A percentile compares a stretch with the other conserved stretches of the same genome.
Conservation (phyloP, 2,113 vertebrate genomes). For the Chelonoidis abingdonii region DNA sequence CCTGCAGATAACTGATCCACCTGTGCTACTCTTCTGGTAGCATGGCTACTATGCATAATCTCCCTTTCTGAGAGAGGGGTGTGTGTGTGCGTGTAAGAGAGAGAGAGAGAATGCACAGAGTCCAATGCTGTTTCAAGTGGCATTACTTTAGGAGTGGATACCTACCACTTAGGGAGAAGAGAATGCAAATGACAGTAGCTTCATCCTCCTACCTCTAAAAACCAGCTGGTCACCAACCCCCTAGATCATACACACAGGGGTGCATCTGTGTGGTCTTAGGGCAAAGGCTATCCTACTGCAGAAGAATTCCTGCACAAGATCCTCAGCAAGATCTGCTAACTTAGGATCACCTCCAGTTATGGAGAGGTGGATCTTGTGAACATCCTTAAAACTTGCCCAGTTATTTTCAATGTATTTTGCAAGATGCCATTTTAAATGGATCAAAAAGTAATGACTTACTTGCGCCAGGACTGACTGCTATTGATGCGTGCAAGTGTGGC, state of each 20-base stretch:
- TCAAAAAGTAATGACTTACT: constrained; percentile 54
- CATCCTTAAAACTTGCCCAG: neutral
- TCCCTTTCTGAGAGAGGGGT: neutral
- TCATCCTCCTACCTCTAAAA: neutral
- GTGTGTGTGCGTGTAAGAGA: neutral
- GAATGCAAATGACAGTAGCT: neutral
- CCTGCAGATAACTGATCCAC: neutral
- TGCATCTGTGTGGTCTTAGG: neutral
- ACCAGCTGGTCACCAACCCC: neutral
- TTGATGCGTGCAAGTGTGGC: neutral
- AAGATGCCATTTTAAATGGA: constrained; percentile 17
- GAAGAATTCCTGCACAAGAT: neutral
- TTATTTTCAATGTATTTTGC: neutral
- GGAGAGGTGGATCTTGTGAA: neutral
- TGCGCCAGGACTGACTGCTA: constrained; percentile 14
- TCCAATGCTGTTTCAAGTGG: constrained; percentile 4
- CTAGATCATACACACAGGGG: neutral
- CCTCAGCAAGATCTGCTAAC: neutral
- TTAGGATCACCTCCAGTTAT: rapidly evolving
- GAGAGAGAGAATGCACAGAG: neutral
- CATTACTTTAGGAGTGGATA: neutral
- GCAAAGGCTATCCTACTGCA: neutral
- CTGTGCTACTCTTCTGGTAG: neutral
- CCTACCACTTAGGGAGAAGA: neutral
- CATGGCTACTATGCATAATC: neutral